phyloP scores from a whole-genome alignment of 2,797 vertebrate species.

The Platyrinchus mystaceus region DNA sequence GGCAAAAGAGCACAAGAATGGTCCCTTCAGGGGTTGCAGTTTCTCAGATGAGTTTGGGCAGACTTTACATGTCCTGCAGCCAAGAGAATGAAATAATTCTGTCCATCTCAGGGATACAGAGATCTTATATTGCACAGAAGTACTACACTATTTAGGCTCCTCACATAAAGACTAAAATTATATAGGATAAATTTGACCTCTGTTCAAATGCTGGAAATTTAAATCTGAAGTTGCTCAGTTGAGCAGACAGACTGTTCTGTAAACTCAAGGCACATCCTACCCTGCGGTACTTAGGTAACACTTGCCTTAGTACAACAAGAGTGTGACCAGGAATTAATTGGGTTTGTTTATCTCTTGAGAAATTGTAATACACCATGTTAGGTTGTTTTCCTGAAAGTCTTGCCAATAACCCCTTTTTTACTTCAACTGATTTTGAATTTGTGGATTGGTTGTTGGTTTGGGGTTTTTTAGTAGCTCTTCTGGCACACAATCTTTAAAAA shows the following conservation, averaged over 20 bases:
- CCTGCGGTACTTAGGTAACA: neutral
- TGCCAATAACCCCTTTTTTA: neutral
- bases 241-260: neutral
- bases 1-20: neutral
- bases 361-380: neutral
- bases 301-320: neutral
- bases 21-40: neutral
- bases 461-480: neutral
- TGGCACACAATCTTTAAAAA: neutral
- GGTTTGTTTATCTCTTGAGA: slow-evolving; percentile 7
- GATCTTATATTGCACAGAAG: neutral
- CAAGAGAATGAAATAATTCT: neutral
- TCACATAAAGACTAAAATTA: neutral
- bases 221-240: neutral
- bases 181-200: neutral
- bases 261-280: neutral
- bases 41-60: neutral
- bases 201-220: neutral
- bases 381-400: neutral
- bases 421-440: neutral
- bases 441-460: neutral
- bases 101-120: neutral
- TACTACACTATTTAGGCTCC: neutral
- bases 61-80: accelerated
- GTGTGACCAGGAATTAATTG: neutral